These are phyloP conservation scores for Ptilodon capucinus DNA, from an alignment of 2,888 invertebrate species.

Conservation along the genomic window DNA sequence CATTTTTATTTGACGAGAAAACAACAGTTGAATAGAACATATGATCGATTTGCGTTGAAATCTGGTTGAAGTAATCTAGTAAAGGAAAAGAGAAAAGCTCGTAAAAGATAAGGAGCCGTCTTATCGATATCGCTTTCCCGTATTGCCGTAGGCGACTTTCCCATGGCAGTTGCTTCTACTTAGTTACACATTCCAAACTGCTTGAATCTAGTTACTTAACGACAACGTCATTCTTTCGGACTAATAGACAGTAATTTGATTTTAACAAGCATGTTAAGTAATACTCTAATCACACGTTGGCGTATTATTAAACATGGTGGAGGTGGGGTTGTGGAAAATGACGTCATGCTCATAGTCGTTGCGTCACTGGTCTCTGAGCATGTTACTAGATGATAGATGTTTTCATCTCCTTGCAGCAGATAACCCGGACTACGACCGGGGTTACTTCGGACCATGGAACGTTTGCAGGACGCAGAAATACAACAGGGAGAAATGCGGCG, in stretches of 20 bases:
- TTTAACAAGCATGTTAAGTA: background rate
- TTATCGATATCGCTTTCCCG: slow-evolving; percentile 24
- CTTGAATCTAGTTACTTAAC: background rate
- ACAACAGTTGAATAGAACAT: background rate
- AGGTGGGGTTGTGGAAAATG: background rate
- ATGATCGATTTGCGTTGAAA: background rate
- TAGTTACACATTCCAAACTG: background rate
- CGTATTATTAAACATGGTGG: too few species aligned
- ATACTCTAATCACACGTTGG: background rate
- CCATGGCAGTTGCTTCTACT: slow-evolving; percentile 16
- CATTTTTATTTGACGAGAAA: too few species aligned
- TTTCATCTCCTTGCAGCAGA: slow-evolving; percentile 78
- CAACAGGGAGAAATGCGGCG: slow-evolving; percentile 92
- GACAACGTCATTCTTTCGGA: background rate
- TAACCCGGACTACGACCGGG: slow-evolving; percentile 86
- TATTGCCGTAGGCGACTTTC: slow-evolving; percentile 20
- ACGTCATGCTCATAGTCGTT: background rate
- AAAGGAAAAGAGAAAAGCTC: slow-evolving; percentile 17
- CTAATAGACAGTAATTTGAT: background rate
- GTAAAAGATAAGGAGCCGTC: slow-evolving; percentile 13
- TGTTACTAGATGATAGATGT: background rate
- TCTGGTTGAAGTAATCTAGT: background rate
- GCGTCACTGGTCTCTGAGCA: background rate
- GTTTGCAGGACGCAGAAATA: slow-evolving; percentile 92
- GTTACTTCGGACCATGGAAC: slow-evolving; percentile 95